Evolutionary conservation across 1,140 invertebrate genomes (phyloP), one percentile per base, ranked within the genome.

Genomic region (Oncopeltus fasciatus): DNA sequence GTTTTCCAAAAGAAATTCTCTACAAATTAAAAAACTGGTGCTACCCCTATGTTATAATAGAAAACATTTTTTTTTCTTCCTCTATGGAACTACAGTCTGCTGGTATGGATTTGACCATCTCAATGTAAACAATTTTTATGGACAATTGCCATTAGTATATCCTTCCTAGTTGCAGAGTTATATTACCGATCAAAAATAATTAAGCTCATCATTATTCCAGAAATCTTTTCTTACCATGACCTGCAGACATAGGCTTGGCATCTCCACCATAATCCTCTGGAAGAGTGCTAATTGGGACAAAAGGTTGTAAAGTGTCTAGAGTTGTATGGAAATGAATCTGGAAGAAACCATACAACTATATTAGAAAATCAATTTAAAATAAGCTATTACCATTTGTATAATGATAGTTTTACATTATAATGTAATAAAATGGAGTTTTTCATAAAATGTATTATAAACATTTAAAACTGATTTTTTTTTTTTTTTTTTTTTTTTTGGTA

Each of bases 211-310:
- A n/a, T 26, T 11, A n/a, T 4, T 57, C 26, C 21, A 57, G 5
- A 21, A 24, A 21, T 57, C 9, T 27, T 4, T 2, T 2, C 27
- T 47, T 64, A 67, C 66, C 60, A 43, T 65, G 59, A 20, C 67
- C 21, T 29, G 33, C 21, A 8, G 28, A 5, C 24, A 44, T 59
- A 9, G 61, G 53, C 28, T 65, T 63, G 21, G 20, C 53, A n/a
- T 62, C 61, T 1, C 67, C 67, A 14, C 67, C 67, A 49, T 68
- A 68, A 43, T 68, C 67, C 38, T 60, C 44, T 14, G 67, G 67
- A 12, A 68, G 28, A 20, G 66, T 18, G 5, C 64, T 64, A 33
- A 67, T 18, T 9, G 67, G 66, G 1, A 68, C 59, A 51, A 43
- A 65, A 21, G 62, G 46, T 20, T 63, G 46, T 21, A 68, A 31